Base-by-base conservation (phyloP, 2,888 invertebrate species). In the Rhogogaster chlorosoma region DNA sequence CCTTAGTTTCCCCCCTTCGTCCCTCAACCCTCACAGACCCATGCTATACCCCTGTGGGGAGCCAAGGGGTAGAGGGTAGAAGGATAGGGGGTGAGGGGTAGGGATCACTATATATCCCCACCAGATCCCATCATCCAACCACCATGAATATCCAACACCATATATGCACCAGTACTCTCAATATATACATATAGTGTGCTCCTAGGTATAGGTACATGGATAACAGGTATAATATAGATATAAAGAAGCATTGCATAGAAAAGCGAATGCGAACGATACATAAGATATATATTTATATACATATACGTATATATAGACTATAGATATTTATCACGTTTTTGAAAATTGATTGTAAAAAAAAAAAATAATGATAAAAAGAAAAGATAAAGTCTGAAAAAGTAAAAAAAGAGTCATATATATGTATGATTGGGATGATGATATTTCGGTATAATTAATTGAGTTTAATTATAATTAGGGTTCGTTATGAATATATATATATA, bases 101-200 rank as follows among this genome's bases (percentile, higher is more conserved):
- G 83, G 26, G 80, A 78, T 49, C 82, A 36, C 85, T 64, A n/a
- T 61, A 77, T 80, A 80, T 29, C 83, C 83, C 64, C 82, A 42
- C 82, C 42, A 45, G 42, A 82, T 67, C 83, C 57, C 80, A 61
- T 80, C 57, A 61, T 80, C 83, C 67, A 90, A 92, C 91, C 92
- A 92, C 92, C 92, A 92, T 92, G 93, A 93, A 92, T 92, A 93
- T 92, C 92, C 91, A 91, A 92, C 89, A 91, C 90, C 91, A 91
- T 92, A 88, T 86, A 91, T 89, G 91, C 42, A 49, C 45, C 36
- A n/a, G 26, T 73, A 75, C 45, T 42, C n/a, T 70, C n/a, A n/a
- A 42, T 42, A 73, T 42, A 45, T 45, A 29, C 18, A 26, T 42
- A 10, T 73, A 61, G 15, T 73, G 38, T 42, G 22, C 22, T 10